These are phyloP conservation scores for Drosophila ficusphila DNA, from an alignment of 1,140 invertebrate species.

Conservation along the genomic window DNA sequence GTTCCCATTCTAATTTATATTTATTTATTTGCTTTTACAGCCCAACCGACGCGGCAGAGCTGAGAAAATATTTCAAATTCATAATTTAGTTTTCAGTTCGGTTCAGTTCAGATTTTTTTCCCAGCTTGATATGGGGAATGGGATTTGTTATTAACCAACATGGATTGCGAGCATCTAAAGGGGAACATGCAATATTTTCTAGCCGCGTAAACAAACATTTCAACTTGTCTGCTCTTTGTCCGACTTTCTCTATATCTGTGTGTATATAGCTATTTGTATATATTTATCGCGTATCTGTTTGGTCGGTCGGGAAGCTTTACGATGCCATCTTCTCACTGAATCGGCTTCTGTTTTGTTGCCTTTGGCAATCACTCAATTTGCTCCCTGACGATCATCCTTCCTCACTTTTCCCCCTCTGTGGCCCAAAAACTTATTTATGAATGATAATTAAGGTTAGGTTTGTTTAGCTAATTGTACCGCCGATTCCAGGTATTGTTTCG, in stretches of 20 bases:
- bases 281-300: conserved; percentile 21
- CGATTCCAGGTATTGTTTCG: conserved; percentile 12
- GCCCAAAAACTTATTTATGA: conserved; percentile 7
- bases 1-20: conserved; percentile 38
- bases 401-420: conserved; percentile 2
- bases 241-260: conserved; percentile 24
- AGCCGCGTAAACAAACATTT: conserved; percentile 73
- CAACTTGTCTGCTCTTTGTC: conserved; percentile 61
- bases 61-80: conserved; percentile 34
- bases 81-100: conserved; percentile 27
- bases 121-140: not conserved
- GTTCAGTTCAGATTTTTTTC: too few species aligned
- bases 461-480: conserved; percentile 48
- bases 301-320: conserved; percentile 29
- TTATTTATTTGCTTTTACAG: conserved; percentile 46
- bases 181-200: conserved; percentile 70
- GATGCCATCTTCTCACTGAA: conserved; percentile 7
- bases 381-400: not conserved
- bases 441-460: conserved; percentile 47
- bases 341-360: conserved; percentile 38
- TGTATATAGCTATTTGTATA: conserved; percentile 20
- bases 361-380: conserved; percentile 49
- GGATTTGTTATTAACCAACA: conserved; percentile 67
- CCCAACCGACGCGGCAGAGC: conserved; percentile 5
- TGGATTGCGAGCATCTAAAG: conserved; percentile 26